Evolutionary conservation across 2,888 invertebrate species (phyloP).

Genomic region (Morpho helenor): DNA sequence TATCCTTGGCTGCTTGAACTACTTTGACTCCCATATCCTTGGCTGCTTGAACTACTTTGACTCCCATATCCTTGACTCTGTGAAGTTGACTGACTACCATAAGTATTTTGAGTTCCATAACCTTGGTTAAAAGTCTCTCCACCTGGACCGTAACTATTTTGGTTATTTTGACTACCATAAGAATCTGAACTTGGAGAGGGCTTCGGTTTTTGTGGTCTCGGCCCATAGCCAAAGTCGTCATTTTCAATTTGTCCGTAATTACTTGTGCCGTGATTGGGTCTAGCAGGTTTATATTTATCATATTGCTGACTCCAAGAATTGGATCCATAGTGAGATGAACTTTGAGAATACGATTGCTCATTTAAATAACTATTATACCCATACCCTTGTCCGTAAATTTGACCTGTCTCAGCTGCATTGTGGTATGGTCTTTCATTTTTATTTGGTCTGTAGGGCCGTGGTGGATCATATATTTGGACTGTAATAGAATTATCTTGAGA

Average conservation of each 20-base stretch:
- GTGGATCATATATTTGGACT: constrained; percentile 63
- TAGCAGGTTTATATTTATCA: constrained; percentile 25
- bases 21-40: constrained; percentile 3
- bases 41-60: constrained; percentile 6
- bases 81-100: constrained; percentile 10
- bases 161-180: constrained; percentile 17
- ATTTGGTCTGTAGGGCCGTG: constrained; percentile 52
- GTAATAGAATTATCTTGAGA: constrained; percentile 57
- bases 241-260: constrained; percentile 5
- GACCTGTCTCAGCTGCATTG: constrained; percentile 23
- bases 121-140: constrained; percentile 26
- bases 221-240: constrained; percentile 10
- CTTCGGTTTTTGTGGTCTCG: constrained; percentile 22
- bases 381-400: constrained; percentile 22
- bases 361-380: constrained; percentile 25
- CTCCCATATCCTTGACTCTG: constrained; percentile 1
- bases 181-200: constrained; percentile 20
- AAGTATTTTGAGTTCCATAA: constrained; percentile 22
- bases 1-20: constrained; percentile 6
- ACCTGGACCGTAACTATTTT: constrained; percentile 25
- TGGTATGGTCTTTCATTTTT: constrained; percentile 41
- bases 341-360: constrained; percentile 23
- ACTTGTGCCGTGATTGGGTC: constrained; percentile 19
- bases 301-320: constrained; percentile 17
- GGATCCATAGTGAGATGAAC: constrained; percentile 23